Base-by-base conservation (phyloP, 2,888 invertebrate genomes). In the Lissonota sp. region DNA sequence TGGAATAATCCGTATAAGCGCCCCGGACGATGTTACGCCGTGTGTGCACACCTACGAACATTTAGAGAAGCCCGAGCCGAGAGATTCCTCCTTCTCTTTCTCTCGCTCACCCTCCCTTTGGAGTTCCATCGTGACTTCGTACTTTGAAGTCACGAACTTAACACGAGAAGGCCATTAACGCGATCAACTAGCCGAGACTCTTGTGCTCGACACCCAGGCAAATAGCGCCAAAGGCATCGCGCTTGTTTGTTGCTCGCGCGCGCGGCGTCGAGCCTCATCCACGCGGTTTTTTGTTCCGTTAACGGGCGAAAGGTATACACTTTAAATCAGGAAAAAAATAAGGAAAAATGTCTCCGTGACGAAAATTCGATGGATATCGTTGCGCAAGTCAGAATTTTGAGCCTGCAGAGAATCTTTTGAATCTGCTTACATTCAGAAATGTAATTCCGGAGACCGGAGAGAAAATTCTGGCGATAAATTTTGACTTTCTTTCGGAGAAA, bases 141-240 rank as follows among this genome's bases (percentile, higher is more conserved):
- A 58, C 69, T 69, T 44, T 69, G 71, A 77, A 83, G 85, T 83
- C 84, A 74, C 79, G 83, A 84, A 83, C 78, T 85, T 82, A 83
- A 85, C 85, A 84, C 85, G 85, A 77, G 79, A 76, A 82, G 77
- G 84, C 85, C 84, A 90, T 91, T 91, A 91, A 82, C 82, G 87
- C 85, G 89, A 86, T 89, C 89, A 91, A 91, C 90, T 88, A 91
- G 87, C 89, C 86, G 87, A 86, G 86, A 84, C 86, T 63, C 66
- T 57, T 57, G 58, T 72, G 60, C 73, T 62, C 73, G 69, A 72
- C 78, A 66, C 60, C 66, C 53, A 1, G 26, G 78, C 14, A 57
- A 70, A 80, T 84, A 86, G 84, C 55, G 26, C 40, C 12, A 14
- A 51, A 64, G 57, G 55, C 55, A 63, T 49, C 58, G 14, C 60